Conservation (phyloP, 2,113 vertebrate species). For the Onychostruthus taczanowskii region DNA sequence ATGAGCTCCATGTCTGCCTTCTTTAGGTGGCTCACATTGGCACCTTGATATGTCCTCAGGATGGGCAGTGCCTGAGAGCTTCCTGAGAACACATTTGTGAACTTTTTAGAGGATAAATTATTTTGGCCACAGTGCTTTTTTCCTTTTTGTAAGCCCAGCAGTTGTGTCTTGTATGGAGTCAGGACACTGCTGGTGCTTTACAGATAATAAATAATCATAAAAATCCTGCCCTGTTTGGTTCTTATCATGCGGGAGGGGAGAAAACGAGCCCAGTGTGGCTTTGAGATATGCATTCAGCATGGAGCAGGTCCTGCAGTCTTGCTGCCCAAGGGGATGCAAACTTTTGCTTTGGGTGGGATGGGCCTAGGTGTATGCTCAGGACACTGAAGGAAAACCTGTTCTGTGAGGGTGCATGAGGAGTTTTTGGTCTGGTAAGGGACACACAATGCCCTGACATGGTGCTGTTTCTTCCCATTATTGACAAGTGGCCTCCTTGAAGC, state of each 20-base stretch:
- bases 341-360: background rate
- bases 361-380: background rate
- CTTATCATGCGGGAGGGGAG: background rate
- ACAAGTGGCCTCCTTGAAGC: background rate
- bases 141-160: conserved; percentile 12
- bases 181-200: background rate
- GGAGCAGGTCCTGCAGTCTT: background rate
- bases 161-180: background rate
- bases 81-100: background rate
- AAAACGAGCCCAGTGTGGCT: background rate
- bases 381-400: background rate
- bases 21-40: background rate
- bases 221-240: conserved; percentile 26
- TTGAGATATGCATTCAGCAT: background rate
- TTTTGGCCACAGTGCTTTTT: conserved; percentile 31
- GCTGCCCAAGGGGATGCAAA: background rate
- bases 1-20: conserved; percentile 6
- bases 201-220: conserved; percentile 56
- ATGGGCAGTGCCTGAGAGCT: conserved; percentile 3
- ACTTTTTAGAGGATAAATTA: conserved; percentile 1
- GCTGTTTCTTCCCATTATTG: background rate
- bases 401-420: rapidly evolving
- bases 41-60: background rate
- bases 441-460: rapidly evolving
- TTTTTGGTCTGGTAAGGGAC: background rate